A percentile compares a stretch with the other conserved stretches of the same genome.
Conservation (phyloP, 2,888 invertebrate species). For the Drosophila cognata region DNA sequence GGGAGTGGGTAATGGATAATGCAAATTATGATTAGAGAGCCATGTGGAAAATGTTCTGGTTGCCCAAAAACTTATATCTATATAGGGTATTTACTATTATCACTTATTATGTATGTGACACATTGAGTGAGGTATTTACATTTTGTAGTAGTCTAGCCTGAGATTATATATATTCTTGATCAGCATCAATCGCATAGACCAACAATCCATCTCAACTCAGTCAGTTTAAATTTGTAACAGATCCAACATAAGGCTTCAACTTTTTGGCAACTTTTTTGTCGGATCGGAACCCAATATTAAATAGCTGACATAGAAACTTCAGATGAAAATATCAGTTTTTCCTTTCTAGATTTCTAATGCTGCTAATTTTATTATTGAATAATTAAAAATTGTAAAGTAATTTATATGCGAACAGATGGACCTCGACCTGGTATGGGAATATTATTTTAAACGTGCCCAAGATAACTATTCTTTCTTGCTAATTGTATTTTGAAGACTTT, state of each 20-base stretch:
- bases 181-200: background rate
- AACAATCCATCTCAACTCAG: background rate
- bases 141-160: background rate
- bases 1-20: background rate
- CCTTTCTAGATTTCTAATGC: too few species aligned
- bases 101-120: too few species aligned
- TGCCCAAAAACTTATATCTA: conserved; percentile 5
- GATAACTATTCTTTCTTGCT: background rate
- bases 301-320: background rate
- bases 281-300: background rate
- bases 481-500: background rate
- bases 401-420: too few species aligned
- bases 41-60: conserved; percentile 24
- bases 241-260: background rate
- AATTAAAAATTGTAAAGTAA: too few species aligned
- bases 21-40: conserved; percentile 41
- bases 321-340: background rate
- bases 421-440: too few species aligned
- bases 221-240: background rate
- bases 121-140: background rate
- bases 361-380: too few species aligned
- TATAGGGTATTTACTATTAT: background rate
- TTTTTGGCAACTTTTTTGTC: background rate
- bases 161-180: background rate
- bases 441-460: too few species aligned